A percentile compares a stretch with the other conserved stretches of the same genome.
phyloP scores from a whole-genome alignment of 2,113 vertebrate genomes.

The Tetrao urogallus region DNA sequence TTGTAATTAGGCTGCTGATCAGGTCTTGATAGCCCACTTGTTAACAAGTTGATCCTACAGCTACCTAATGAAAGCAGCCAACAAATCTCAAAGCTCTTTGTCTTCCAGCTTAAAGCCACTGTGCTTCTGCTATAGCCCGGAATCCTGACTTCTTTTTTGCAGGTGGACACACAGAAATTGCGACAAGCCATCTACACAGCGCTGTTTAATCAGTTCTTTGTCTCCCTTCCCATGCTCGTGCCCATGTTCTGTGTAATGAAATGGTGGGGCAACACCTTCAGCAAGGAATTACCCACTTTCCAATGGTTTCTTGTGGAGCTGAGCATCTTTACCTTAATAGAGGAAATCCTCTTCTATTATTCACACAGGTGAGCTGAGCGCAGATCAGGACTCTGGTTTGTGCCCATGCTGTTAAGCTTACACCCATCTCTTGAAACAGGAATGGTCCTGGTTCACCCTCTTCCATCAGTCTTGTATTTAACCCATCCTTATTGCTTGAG shows the following conservation, averaged over 20 bases:
- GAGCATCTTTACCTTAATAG: slow-evolving; percentile 77
- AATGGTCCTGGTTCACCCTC: not conserved
- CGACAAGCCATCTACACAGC: slow-evolving; percentile 72
- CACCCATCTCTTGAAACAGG: not conserved
- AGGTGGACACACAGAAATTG: slow-evolving; percentile 87
- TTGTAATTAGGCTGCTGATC: not conserved
- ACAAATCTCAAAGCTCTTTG: not conserved
- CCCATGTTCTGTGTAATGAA: slow-evolving; percentile 75
- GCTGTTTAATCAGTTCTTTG: slow-evolving; percentile 80
- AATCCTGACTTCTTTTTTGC: not conserved
- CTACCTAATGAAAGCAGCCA: not conserved
- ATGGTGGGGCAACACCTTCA: slow-evolving; percentile 82
- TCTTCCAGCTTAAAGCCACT: not conserved
- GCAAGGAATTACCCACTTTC: slow-evolving; percentile 88
- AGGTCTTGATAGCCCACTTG: not conserved
- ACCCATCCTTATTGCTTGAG: not conserved
- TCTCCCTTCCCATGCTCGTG: slow-evolving; percentile 85
- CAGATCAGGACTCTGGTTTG: not conserved
- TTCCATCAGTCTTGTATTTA: not conserved
- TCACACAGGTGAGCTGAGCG: slow-evolving; percentile 85
- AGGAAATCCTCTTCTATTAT: slow-evolving; percentile 94
- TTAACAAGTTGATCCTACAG: not conserved
- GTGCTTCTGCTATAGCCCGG: not conserved
- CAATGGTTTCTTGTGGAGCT: slow-evolving; percentile 89
- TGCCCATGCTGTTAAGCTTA: not conserved